Base-by-base conservation (phyloP, 2,888 invertebrate species). In the Lobophora halterata region DNA sequence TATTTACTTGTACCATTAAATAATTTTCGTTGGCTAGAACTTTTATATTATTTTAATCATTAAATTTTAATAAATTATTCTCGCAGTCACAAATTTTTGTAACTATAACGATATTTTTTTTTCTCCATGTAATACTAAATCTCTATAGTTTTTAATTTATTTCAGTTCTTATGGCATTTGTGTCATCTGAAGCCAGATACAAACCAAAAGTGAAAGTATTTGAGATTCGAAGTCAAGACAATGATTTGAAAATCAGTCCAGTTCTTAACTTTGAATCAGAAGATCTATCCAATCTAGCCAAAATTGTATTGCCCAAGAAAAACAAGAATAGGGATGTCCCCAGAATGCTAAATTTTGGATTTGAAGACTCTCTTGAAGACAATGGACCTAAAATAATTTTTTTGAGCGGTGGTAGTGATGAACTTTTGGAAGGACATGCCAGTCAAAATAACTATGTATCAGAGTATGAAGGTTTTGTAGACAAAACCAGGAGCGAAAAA, bases 131-230 rank as follows among this genome's bases (percentile, higher is more conserved):
- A n/a, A n/a, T n/a, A n/a, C n/a, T n/a, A n/a, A n/a, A n/a, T n/a
- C n/a, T n/a, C n/a, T n/a, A n/a, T n/a, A n/a, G n/a, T n/a, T n/a
- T n/a, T n/a, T n/a, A n/a, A n/a, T 25, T 12, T 1, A 13, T 36
- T 45, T 16, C 44, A 48, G 48, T 44, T 2, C 2, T 21, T 9
- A 17, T 19, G 8, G 17, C 17, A 5, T 21, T 36, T 6, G 2
- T 36, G 5, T 17, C 13, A 5, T 34, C 37, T 2, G 9, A 42
- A 30, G 52, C 44, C 2, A 29, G 25, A 4, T 24, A 26, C 5
- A 35, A 29, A 14, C 46, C 40, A 3, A 31, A 44, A 2, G 6
- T 46, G 7, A 37, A 52, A 27, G 20, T 52, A 0, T 49, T 43
- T 8, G 46, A 49, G 27, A 38, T 52, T 1, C 23, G 19, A 11